Evolutionary conservation across 2,888 invertebrate species (phyloP).

Genomic region (Limnephilus auricula): DNA sequence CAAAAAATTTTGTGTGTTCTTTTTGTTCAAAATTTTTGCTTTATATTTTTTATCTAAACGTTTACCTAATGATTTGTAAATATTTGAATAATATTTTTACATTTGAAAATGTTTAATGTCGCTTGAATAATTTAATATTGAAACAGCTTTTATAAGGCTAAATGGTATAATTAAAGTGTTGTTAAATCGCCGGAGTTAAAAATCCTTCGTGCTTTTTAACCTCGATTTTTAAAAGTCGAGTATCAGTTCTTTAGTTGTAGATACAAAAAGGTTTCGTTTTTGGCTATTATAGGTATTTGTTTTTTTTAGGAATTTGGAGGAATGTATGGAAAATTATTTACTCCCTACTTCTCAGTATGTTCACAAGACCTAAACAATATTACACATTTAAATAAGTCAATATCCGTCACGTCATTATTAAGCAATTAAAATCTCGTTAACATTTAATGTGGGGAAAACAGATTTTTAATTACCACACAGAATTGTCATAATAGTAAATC

Average conservation of each 20-base stretch:
- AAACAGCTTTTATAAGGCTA: neutral
- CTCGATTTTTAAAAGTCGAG: neutral
- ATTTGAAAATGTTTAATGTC: neutral
- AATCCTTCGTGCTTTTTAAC: neutral
- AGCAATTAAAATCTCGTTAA: too few species aligned
- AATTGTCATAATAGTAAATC: too few species aligned
- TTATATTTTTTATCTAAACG: neutral
- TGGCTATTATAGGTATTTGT: neutral
- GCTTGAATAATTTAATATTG: neutral
- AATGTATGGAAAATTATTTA: too few species aligned
- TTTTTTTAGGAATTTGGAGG: too few species aligned
- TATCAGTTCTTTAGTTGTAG: neutral
- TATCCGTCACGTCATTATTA: too few species aligned
- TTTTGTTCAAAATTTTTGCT: neutral
- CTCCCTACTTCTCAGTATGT: too few species aligned
- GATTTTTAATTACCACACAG: too few species aligned
- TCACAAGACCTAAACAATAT: too few species aligned
- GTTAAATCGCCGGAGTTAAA: neutral
- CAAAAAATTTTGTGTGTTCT: neutral
- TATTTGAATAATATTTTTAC: neutral
- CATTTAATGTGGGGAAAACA: too few species aligned
- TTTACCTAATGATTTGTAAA: neutral
- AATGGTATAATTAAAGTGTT: neutral
- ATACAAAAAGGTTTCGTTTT: neutral
- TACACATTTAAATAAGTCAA: too few species aligned